Base-by-base conservation (phyloP, 2,797 vertebrate genomes). In the Acipenser transmontanus region DNA sequence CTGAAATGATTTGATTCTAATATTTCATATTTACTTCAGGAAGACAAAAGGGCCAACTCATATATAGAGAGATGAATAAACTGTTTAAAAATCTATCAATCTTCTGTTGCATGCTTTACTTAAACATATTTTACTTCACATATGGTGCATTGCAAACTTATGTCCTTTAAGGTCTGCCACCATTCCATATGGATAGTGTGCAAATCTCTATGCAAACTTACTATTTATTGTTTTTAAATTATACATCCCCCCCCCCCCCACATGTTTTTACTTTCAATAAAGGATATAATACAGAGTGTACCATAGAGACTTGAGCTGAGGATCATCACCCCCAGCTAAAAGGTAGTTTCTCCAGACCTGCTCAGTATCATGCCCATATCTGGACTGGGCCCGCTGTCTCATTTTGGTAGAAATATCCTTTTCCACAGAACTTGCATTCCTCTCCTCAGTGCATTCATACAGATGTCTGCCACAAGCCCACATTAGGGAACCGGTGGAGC, bases 221-320 rank as follows among this genome's bases (percentile, higher is more conserved):
- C 34, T 34, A 34, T 34, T 34, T 34, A 34, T 34, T 34, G 34
- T 34, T 34, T 34, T 34, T 34, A 34, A 34, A 34, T 34, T 4
- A 34, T 34, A 34, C 34, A 34, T 34, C 4, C 2, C 34, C 34
- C 4, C 4, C 34, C 34, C 2, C 34, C 1, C 34, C 34, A 0
- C 17, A 17, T 17, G 34, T 34, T 34, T 34, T 34, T 3, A 34
- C 34, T 34, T 34, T 34, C 34, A 6, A 7, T 12, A 86, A 95
- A 99, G 97, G 97, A 99, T 99, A 99, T 99, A 98, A 77, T 89
- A 93, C 68, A 99, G 90, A 61, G 97, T 97, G 49, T 86, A 97
- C 97, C 97, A 99, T 75, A 99, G 83, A 0, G 94, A 99, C 76
- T 98, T 96, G 75, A 99, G 91, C 85, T 97, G 93, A 2, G 88